Base-by-base conservation (phyloP, 2,113 vertebrate species). In the Odontesthes bonariensis region DNA sequence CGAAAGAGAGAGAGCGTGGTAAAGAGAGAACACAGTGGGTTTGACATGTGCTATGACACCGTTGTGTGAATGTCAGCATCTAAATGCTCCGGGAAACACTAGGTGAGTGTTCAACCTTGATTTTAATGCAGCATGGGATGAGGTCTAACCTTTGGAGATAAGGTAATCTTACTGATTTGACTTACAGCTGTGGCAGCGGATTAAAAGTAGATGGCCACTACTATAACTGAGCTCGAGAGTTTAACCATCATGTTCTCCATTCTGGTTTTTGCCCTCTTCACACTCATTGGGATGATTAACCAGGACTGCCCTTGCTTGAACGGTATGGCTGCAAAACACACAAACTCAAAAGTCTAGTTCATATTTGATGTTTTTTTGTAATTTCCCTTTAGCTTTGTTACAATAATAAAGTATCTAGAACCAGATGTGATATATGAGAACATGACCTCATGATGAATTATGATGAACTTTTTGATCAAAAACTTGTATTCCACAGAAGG, bases 241-340 rank as follows among this genome's bases (percentile, higher is more conserved):
- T 14, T 84, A 58, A 83, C 51, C 2, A 87, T 94, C 63, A 3
- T 92, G 22, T 89, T 94, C 53, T 91, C 90, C 40, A 81, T 94
- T 23, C 42, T 92, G 75, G 86, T 93, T 42, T 95, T 94, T 22
- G 42, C 81, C 74, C 76, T 95, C 38, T 87, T 91, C 79, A 91
- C 90, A 5, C 71, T 92, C 16, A 73, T 55, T 40, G 93, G 93
- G 56, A 85, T 93, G 51, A 68, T 94, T 42, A 67, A 44, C 0
- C 91, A 94, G 63, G 86, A 62, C 19, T 69, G 62, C 31, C 49
- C 44, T 42, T 3, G 17, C 3, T 19, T 55, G 0, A 17, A 81
- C 38, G 90, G 90, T 93, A 91, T 2, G 73, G 53, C 22, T 59
- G 40, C 69, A 82, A 11, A 55, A 72, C 38, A 77, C 47, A 64